phyloP scores from a whole-genome alignment of 1,140 invertebrate species.

The Sminthurinus signatus region DNA sequence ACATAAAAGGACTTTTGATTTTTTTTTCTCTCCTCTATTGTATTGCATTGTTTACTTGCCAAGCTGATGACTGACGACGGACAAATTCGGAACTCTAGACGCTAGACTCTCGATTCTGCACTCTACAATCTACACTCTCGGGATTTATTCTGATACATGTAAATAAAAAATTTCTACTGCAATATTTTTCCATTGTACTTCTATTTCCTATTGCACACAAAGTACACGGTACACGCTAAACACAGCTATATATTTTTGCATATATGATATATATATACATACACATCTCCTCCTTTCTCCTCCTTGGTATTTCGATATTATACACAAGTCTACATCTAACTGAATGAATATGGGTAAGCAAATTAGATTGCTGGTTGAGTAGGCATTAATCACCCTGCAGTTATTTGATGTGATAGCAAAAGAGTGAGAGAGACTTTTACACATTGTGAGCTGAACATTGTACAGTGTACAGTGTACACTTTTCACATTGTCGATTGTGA shows the following conservation, averaged over 20 bases:
- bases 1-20: too few species aligned
- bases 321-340: background rate
- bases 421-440: background rate
- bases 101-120: too few species aligned
- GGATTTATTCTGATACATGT: too few species aligned
- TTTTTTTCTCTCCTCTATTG: too few species aligned
- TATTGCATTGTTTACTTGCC: too few species aligned
- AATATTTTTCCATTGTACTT: too few species aligned
- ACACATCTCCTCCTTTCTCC: background rate
- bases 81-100: too few species aligned
- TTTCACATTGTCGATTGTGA: background rate
- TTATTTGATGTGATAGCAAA: conserved; percentile 12
- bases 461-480: too few species aligned
- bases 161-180: too few species aligned
- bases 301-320: too few species aligned
- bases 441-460: background rate
- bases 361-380: conserved; percentile 29
- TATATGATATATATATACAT: background rate
- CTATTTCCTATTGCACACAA: background rate
- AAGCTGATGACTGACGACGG: too few species aligned
- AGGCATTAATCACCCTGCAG: conserved; percentile 25
- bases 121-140: too few species aligned
- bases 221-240: background rate
- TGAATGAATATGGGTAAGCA: background rate
- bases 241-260: background rate